Conservation (phyloP, 1,140 invertebrate species). For the Oncopeltus fasciatus region DNA sequence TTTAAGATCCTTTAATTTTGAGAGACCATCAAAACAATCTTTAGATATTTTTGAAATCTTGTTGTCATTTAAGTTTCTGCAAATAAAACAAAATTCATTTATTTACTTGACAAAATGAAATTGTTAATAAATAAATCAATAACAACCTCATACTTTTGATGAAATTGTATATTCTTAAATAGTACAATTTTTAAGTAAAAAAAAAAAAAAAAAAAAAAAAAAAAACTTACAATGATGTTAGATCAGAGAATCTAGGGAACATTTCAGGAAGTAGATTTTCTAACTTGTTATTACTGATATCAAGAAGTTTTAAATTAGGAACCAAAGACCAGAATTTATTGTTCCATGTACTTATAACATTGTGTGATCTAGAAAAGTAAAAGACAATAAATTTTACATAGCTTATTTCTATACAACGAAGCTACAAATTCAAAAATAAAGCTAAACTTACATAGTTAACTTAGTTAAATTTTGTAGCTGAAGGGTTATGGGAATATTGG, state of each 20-base stretch:
- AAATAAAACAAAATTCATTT: constrained; percentile 14
- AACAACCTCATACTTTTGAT: no score
- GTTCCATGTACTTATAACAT: background rate
- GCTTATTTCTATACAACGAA: no score
- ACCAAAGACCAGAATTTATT: background rate
- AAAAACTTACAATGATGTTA: constrained; percentile 34
- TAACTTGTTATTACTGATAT: constrained; percentile 48
- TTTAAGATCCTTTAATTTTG: constrained; percentile 54
- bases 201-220: background rate
- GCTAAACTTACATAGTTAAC: background rate
- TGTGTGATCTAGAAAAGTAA: background rate
- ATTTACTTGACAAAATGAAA: constrained; percentile 29
- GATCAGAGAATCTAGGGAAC: constrained; percentile 32
- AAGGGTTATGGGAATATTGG: constrained; percentile 10
- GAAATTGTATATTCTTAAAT: constrained; percentile 16
- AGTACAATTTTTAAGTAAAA: background rate
- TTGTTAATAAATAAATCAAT: no score
- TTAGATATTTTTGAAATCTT: constrained; percentile 13
- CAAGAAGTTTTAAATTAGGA: constrained; percentile 38
- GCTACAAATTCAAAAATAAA: background rate
- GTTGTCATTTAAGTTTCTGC: constrained; percentile 52
- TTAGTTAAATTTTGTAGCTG: background rate
- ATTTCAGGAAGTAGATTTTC: constrained; percentile 35
- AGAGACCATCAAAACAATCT: constrained; percentile 47
- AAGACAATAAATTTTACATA: background rate